phyloP scores from a whole-genome alignment of 2,797 vertebrate species.

The Gallinago stenura region DNA sequence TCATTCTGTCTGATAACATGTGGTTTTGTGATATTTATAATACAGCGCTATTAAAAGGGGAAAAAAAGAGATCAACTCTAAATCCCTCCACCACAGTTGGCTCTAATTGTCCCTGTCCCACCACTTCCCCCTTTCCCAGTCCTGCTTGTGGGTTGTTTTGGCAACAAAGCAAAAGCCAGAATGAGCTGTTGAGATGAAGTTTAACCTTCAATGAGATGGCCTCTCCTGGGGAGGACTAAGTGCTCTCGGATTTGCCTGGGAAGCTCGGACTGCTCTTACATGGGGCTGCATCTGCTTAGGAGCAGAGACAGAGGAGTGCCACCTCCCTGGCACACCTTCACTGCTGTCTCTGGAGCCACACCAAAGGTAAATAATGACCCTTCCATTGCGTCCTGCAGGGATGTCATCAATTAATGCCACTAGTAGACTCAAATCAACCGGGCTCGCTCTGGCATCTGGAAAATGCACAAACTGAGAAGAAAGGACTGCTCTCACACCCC shows the following conservation, averaged over 20 bases:
- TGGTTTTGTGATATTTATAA: conserved; percentile 69
- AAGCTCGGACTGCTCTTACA: not conserved
- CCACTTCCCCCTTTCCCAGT: conserved; percentile 57
- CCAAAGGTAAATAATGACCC: rapidly evolving
- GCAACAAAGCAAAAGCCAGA: conserved; percentile 30
- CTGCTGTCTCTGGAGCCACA: not conserved
- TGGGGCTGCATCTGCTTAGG: not conserved
- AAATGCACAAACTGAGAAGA: not conserved
- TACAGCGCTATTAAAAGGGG: conserved; percentile 45
- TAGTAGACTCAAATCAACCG: not conserved
- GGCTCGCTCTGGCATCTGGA: not conserved
- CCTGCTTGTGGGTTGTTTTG: conserved; percentile 44
- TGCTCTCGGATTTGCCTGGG: not conserved
- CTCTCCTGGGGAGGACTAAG: not conserved
- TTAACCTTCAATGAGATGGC: conserved; percentile 17
- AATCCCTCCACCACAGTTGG: conserved; percentile 55
- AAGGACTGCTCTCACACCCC: not conserved
- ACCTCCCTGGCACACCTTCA: not conserved
- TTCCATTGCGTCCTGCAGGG: not conserved
- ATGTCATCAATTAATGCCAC: not conserved
- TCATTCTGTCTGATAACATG: conserved; percentile 70
- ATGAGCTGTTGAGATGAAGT: conserved; percentile 58
- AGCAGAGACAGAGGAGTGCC: not conserved
- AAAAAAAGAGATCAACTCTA: conserved; percentile 56
- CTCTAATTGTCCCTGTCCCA: conserved; percentile 70